Evolutionary conservation across 2,113 vertebrate species (phyloP).

Genomic region (Poeciliopsis turrubarensis): DNA sequence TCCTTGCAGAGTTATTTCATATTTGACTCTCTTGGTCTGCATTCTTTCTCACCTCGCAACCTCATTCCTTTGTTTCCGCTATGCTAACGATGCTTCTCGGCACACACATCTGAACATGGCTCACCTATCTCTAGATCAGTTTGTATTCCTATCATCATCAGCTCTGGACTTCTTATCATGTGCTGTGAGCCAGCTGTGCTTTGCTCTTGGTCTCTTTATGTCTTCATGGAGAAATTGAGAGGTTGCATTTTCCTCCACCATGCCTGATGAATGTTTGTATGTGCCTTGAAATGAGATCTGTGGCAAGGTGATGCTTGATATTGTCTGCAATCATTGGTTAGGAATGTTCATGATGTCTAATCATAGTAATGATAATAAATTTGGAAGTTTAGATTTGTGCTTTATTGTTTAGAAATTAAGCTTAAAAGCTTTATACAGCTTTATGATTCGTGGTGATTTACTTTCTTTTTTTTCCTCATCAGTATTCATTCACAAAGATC

Average conservation of each 20-base stretch:
- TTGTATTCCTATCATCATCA: constrained; percentile 59
- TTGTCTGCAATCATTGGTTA: not conserved
- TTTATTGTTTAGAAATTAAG: not conserved
- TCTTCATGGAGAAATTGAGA: constrained; percentile 33
- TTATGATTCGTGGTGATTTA: not conserved
- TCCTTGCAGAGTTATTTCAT: not conserved
- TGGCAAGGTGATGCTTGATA: constrained; percentile 28
- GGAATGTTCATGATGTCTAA: not conserved
- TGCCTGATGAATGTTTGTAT: constrained; percentile 42
- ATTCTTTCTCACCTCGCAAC: not conserved
- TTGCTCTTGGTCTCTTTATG: constrained; percentile 25
- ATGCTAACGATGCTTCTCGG: constrained; percentile 26
- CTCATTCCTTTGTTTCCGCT: not conserved
- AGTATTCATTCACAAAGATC: not conserved
- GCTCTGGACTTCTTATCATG: constrained; percentile 40
- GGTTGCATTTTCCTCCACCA: constrained; percentile 43
- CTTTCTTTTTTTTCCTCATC: too few relatives aligned
- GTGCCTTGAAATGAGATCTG: constrained; percentile 28
- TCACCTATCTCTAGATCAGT: constrained; percentile 44
- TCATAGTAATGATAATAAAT: not conserved
- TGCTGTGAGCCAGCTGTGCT: constrained; percentile 34
- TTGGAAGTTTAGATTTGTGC: not conserved
- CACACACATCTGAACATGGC: constrained; percentile 4
- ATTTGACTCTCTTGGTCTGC: not conserved
- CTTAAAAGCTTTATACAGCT: not conserved